A percentile compares a stretch with the other conserved stretches of the same genome.
Conservation (phyloP, 2,113 vertebrate genomes). For the Nothobranchius furzeri region DNA sequence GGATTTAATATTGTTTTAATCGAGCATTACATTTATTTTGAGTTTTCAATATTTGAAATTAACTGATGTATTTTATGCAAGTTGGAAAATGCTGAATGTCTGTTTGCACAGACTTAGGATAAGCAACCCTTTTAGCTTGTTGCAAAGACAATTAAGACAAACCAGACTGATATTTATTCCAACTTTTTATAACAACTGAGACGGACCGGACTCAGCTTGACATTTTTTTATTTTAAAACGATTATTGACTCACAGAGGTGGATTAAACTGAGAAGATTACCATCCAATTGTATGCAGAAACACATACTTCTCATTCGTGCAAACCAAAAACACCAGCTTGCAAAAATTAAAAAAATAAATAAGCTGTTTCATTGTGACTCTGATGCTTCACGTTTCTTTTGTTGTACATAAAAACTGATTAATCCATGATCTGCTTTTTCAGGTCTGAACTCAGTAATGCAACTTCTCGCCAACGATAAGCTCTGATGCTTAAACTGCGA, state of each 20-base stretch:
- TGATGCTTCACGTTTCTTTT: conserved; percentile 2
- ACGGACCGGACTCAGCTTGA: conserved; percentile 63
- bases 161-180: too few species aligned
- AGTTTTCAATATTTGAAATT: too few species aligned
- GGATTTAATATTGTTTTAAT: too few species aligned
- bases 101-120: too few species aligned
- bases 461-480: conserved; percentile 12
- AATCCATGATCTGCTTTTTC: background rate
- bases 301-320: conserved; percentile 35
- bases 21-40: too few species aligned
- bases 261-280: conserved; percentile 72
- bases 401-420: background rate
- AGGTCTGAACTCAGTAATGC: background rate
- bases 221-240: conserved; percentile 68
- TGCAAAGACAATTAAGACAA: too few species aligned
- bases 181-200: too few species aligned
- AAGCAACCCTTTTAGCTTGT: too few species aligned
- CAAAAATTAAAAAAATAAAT: conserved; percentile 24
- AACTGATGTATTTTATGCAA: too few species aligned
- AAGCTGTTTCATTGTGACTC: conserved; percentile 7
- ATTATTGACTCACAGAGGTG: conserved; percentile 65
- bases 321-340: conserved; percentile 32
- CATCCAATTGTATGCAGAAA: conserved; percentile 54
- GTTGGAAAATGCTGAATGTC: too few species aligned
- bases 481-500: conserved; percentile 21